Evolutionary conservation across 1,140 invertebrate species (phyloP), one percentile per base, ranked within the genome.

Genomic region (Cephus cinctus): DNA sequence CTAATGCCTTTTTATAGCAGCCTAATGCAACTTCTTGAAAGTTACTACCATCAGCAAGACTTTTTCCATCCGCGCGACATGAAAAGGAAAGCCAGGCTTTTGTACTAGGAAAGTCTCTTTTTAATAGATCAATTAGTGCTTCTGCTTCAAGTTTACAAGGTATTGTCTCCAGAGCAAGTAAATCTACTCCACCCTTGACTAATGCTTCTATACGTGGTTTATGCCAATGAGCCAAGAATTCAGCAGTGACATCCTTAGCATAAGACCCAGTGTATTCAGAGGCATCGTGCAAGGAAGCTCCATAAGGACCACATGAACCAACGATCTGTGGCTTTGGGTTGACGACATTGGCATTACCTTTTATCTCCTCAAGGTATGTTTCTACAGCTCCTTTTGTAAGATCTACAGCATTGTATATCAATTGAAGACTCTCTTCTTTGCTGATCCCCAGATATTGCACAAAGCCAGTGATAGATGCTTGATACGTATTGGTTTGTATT

Each of bases 241-340:
- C 75, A 25, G 76, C 72, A 8, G 84, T 77, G 2, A 92, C 81
- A 1, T 66, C 78, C n/a, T 85, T 80, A 0, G 86, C 81, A 63
- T 97, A 98, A 47, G 78, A 81, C 20, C 95, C 95, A 20, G 81
- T 86, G 64, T 96, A 98, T 72, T 98, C 96, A 0, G 94, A 96
- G 8, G 87, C 90, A 73, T 98, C 92, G 62, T 89, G 85, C 3
- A 94, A 76, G 46, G 82, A 86, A 2, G 94, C 94, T 0, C 94
- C 96, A 67, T 95, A 97, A 0, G 94, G 92, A 1, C 95, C 94
- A 27, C 96, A 84, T 0, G 93, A 94, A 5, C 91, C 95, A 21
- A 89, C 84, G 36, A 92, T 82, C 30, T 87, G 53, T 4, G 87
- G 85, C 27, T 69, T 60, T 11, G 31, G 19, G 31, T 74, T 74